Conservation (phyloP, 2,888 invertebrate species). For the Branchellion lobata region DNA sequence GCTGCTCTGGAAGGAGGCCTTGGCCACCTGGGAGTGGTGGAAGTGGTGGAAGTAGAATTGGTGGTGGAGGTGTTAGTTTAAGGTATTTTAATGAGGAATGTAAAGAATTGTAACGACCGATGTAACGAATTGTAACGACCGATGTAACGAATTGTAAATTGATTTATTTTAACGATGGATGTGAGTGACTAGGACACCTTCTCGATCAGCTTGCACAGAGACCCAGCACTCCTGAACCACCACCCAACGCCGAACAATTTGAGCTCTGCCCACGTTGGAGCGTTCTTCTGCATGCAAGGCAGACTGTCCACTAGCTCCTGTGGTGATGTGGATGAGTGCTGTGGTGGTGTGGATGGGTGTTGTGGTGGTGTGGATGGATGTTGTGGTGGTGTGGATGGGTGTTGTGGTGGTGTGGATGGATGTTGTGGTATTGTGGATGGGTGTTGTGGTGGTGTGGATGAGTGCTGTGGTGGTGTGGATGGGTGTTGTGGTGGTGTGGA, state of each 20-base stretch:
- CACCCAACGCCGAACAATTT: constrained; percentile 90
- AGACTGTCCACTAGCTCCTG: constrained; percentile 79
- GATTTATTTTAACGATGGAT: neutral
- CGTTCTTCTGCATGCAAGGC: constrained; percentile 68
- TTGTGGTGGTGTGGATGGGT: no score
- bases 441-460: no score
- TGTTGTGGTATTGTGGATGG: no score
- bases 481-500: no score
- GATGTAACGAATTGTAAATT: neutral
- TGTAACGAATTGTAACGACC: neutral
- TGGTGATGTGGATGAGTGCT: no score
- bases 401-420: no score
- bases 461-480: no score
- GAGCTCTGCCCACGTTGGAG: constrained; percentile 80
- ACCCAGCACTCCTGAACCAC: constrained; percentile 86
- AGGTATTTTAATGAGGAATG: no score
- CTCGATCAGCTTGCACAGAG: constrained; percentile 81
- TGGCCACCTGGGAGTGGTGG: constrained; percentile 70
- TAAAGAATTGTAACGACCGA: no score
- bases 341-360: no score
- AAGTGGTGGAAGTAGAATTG: neutral
- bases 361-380: no score
- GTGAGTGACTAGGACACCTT: constrained; percentile 64
- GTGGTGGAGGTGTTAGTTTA: no score
- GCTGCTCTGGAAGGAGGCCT: constrained; percentile 83